Percentiles rank a stretch among this genome's conserved stretches.
Evolutionary conservation across 2,888 invertebrate genomes (phyloP).

Genomic region (Latrodectus elegans): DNA sequence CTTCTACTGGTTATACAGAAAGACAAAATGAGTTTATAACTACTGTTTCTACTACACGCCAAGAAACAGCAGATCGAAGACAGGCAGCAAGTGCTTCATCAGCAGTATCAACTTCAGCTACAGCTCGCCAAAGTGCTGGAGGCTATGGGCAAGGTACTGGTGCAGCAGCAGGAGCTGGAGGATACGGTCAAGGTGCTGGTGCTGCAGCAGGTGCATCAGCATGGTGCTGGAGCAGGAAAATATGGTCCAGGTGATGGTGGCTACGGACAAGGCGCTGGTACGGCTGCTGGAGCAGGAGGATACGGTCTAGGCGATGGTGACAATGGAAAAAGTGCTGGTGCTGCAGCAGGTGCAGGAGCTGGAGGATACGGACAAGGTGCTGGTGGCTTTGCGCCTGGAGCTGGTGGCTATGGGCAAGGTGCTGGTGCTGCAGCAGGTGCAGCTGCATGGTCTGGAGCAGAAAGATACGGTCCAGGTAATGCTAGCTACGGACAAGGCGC

Average conservation of each 20-base stretch:
- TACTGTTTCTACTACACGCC: not conserved
- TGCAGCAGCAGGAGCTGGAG: not conserved
- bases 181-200: not conserved
- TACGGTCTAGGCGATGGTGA: no score
- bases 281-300: not conserved
- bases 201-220: no score
- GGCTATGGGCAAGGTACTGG: constrained; percentile 1
- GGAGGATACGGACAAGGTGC: no score
- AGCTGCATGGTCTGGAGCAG: no score
- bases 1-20: not conserved
- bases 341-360: no score
- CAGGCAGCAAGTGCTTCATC: no score
- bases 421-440: not conserved
- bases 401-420: not conserved
- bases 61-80: not conserved
- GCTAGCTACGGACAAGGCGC: not conserved
- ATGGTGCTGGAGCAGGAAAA: no score
- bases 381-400: no score
- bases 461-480: not conserved
- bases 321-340: no score
- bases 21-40: not conserved
- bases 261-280: not conserved
- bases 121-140: no score
- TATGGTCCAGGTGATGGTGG: not conserved
- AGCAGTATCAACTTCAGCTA: not conserved